Conservation (phyloP, 2,888 invertebrate genomes). For the Perithous albicinctus region DNA sequence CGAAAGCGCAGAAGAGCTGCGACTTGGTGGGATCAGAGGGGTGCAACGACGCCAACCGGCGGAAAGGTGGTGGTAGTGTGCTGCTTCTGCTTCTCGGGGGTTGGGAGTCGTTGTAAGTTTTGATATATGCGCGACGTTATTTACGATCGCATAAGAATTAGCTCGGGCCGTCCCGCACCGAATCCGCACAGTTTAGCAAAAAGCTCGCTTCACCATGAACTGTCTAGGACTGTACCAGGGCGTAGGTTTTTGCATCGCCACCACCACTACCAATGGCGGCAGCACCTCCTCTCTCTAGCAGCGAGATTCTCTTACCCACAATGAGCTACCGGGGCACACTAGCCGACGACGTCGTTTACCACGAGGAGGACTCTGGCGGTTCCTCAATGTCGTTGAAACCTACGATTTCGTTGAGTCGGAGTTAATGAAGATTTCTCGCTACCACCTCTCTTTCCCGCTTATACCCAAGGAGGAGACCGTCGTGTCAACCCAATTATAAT, state of each 20-base stretch:
- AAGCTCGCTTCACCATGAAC: constrained; percentile 61
- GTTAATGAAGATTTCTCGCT: constrained; percentile 71
- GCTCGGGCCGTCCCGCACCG: constrained; percentile 74
- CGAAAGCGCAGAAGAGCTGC: constrained; percentile 45
- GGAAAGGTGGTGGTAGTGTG: constrained; percentile 65
- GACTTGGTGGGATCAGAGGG: constrained; percentile 36
- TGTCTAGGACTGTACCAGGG: constrained; percentile 35
- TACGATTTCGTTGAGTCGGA: constrained; percentile 70
- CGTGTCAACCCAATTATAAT: constrained; percentile 59
- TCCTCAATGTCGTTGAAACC: constrained; percentile 77
- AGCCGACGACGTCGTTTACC: constrained; percentile 34
- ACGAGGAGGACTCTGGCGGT: constrained; percentile 59
- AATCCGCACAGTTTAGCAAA: constrained; percentile 69
- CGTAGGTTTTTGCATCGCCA: constrained; percentile 28
- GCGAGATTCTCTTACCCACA: constrained; percentile 36
- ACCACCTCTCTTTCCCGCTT: background rate
- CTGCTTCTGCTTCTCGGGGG: constrained; percentile 59
- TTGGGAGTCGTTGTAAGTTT: constrained; percentile 79
- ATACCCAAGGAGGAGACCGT: constrained; percentile 21
- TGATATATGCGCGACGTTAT: constrained; percentile 83
- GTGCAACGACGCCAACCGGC: constrained; percentile 47
- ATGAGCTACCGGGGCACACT: constrained; percentile 44
- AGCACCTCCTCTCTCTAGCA: constrained; percentile 9
- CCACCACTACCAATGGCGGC: background rate
- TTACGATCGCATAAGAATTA: constrained; percentile 84